A percentile compares a stretch with the other conserved stretches of the same genome.
Evolutionary conservation across 2,888 invertebrate genomes (phyloP).

Genomic region (Oegoconia quadripuncta): DNA sequence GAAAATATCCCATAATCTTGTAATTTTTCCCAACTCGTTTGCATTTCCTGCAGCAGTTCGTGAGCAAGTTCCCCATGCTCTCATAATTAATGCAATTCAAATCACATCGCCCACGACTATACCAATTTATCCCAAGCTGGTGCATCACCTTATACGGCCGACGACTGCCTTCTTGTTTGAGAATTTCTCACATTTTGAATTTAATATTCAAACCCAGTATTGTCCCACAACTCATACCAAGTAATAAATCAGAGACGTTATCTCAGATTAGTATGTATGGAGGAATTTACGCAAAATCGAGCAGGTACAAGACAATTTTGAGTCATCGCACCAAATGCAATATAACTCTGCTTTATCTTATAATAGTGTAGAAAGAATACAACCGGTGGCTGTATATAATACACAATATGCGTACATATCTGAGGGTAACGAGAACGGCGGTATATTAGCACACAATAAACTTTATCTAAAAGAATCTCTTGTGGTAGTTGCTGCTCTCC

Average conservation of each 20-base stretch:
- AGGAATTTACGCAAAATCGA: too few species aligned
- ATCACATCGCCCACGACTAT: constrained; percentile 68
- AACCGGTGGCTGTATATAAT: too few species aligned
- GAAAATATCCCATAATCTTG: constrained; percentile 56
- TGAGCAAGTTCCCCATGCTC: constrained; percentile 51
- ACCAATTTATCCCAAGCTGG: constrained; percentile 56
- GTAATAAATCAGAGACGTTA: constrained; percentile 3
- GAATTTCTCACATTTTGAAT: constrained; percentile 37
- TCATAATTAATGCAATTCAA: constrained; percentile 75
- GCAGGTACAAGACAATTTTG: too few species aligned
- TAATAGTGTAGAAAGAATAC: too few species aligned
- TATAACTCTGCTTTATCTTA: too few species aligned
- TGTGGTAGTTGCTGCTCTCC: constrained; percentile 44
- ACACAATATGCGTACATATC: constrained; percentile 16
- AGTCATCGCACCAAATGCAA: too few species aligned
- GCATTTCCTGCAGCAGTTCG: constrained; percentile 59
- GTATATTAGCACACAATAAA: constrained; percentile 72
- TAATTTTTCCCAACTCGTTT: constrained; percentile 55
- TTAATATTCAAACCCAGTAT: constrained; percentile 19
- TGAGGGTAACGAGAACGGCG: constrained; percentile 38
- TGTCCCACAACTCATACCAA: constrained; percentile 6
- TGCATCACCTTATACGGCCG: constrained; percentile 46
- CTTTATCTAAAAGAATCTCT: constrained; percentile 58
- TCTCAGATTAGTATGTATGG: constrained; percentile 1
- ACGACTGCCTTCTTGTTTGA: constrained; percentile 39